phyloP scores from a whole-genome alignment of 2,888 invertebrate species.

The Caenorhabditis panamensis region DNA sequence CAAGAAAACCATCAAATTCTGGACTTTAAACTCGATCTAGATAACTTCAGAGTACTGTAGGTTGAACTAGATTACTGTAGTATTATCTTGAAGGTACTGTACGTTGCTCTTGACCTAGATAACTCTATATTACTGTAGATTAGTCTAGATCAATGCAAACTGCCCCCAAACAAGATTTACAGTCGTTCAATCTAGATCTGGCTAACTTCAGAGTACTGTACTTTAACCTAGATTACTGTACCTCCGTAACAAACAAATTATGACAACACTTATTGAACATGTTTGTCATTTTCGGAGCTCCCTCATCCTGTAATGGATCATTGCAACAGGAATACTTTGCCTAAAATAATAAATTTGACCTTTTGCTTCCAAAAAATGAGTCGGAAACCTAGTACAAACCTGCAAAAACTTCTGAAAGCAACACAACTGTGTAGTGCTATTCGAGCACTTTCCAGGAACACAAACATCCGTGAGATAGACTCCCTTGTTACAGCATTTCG shows the following conservation, averaged over 20 bases:
- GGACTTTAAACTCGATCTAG: no score
- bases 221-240: slow-evolving; percentile 42
- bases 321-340: slow-evolving; percentile 77
- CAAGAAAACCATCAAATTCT: no score
- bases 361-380: no score
- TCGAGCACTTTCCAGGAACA: slow-evolving; percentile 78
- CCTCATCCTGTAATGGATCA: slow-evolving; percentile 72
- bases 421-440: slow-evolving; percentile 77
- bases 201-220: no score
- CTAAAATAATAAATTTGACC: slow-evolving; percentile 48
- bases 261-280: slow-evolving; percentile 80
- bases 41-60: no score
- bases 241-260: slow-evolving; percentile 74
- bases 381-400: slow-evolving; percentile 55
- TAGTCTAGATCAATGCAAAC: no score
- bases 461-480: slow-evolving; percentile 80
- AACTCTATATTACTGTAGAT: slow-evolving; percentile 17
- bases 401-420: slow-evolving; percentile 81
- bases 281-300: slow-evolving; percentile 69
- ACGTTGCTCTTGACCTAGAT: no score
- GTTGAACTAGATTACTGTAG: no score
- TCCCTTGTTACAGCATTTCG: slow-evolving; percentile 79
- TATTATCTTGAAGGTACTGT: no score
- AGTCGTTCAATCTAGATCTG: no score
- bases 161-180: no score